phyloP scores from a whole-genome alignment of 1,140 invertebrate genomes.

The Microplitis mediator region DNA sequence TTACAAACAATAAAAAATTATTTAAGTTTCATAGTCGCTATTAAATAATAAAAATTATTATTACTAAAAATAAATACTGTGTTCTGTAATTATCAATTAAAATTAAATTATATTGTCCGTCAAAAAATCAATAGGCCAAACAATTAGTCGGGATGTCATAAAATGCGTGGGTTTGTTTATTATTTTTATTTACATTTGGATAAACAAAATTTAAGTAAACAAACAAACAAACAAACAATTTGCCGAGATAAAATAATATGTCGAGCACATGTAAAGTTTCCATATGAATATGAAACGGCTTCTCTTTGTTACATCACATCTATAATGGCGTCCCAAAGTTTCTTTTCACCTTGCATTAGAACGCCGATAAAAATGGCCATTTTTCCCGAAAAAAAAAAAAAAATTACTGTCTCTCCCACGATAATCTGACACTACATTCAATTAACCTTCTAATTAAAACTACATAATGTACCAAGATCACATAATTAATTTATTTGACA shows the following conservation, averaged over 20 bases:
- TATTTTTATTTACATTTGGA: too few species aligned
- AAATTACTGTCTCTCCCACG: not conserved
- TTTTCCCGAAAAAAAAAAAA: not conserved
- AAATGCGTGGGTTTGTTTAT: too few species aligned
- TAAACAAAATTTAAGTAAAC: not conserved
- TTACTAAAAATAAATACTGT: too few species aligned
- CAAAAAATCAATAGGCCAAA: too few species aligned
- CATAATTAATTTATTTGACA: too few species aligned
- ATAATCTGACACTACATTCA: too few species aligned
- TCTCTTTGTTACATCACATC: constrained; percentile 10
- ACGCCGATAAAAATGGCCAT: not conserved
- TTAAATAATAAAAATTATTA: too few species aligned
- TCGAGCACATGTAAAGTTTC: not conserved
- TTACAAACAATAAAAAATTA: too few species aligned
- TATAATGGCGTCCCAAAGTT: constrained; percentile 15
- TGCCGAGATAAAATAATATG: not conserved
- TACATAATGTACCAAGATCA: not conserved
- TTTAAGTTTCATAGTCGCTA: too few species aligned
- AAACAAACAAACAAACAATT: not conserved
- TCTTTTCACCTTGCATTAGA: not conserved
- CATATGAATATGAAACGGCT: constrained; percentile 1
- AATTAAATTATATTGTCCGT: too few species aligned
- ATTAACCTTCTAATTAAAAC: not conserved
- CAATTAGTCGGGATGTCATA: too few species aligned
- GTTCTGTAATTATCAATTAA: too few species aligned